Base-by-base conservation (phyloP, 2,888 invertebrate species). In the Lypha dubia region DNA sequence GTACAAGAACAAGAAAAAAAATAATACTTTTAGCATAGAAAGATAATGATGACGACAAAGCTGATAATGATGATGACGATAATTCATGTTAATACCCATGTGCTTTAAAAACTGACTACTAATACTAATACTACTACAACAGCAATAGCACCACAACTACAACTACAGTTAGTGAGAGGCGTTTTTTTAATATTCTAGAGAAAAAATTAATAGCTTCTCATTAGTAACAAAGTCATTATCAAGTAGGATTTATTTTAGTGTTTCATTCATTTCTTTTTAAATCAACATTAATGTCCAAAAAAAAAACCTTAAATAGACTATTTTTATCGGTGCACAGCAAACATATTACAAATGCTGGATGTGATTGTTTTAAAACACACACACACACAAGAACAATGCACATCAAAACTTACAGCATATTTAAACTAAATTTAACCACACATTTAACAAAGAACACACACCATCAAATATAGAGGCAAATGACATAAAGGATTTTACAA, bases 171-270 rank as follows among this genome's bases (percentile, higher is more conserved):
- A 41, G 22, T 41, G 22, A 20, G 8, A 22, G 44, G 38, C 1
- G 46, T 35, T 46, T 46, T 73, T 51, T 22, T 22, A 62, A 49
- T 68, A 68, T 58, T 56, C 13, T 22, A 8, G 8, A 15, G 5
- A 67, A 20, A 79, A 67, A 74, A 63, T 62, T 62, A 81, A 75
- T 63, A 60, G 51, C 75, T 53, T 62, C 79, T 76, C 83, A 84
- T 84, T 84, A 84, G 79, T 75, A 75, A 76, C 79, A 76, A 65
- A 84, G 63, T 58, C 79, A 70, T 75, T 70, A 65, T 75, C 56
- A 65, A 76, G 74, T 62, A n/a, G 60, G 53, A 67, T 68, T 65
- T 70, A 71, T 41, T 67, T 75, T 46, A 17, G 11, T 68, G 11
- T 46, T 41, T 70, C 8, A 35, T 56, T 38, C 13, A 49, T 22